Percentiles rank a stretch among this genome's conserved stretches.
These are phyloP conservation scores for Phrynocephalus guinanensis DNA, from an alignment of 2,797 vertebrate genomes.

Conservation along the genomic window DNA sequence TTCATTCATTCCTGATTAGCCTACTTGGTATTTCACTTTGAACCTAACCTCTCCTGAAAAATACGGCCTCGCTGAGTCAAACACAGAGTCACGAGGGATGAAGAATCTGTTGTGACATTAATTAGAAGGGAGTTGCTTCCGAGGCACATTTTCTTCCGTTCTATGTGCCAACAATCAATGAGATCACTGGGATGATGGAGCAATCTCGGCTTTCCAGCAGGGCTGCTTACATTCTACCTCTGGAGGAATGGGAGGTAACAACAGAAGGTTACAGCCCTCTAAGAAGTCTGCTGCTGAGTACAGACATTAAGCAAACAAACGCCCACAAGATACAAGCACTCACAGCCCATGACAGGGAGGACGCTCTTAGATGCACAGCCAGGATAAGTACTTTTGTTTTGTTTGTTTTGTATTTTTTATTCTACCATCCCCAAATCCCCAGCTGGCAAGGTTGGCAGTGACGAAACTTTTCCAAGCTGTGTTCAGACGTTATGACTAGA, in stretches of 20 bases:
- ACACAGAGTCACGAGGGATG: slow-evolving; percentile 24
- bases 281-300: neutral
- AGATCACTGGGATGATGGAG: neutral
- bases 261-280: neutral
- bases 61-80: neutral
- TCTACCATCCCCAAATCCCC: too few species aligned
- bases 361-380: neutral
- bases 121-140: slow-evolving; percentile 42
- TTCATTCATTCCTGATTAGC: slow-evolving; percentile 54
- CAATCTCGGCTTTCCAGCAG: neutral
- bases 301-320: neutral
- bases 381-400: too few species aligned
- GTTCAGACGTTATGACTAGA: too few species aligned
- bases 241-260: neutral
- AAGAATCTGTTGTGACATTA: slow-evolving; percentile 42
- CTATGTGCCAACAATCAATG: slow-evolving; percentile 24
- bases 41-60: slow-evolving; percentile 42
- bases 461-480: too few species aligned
- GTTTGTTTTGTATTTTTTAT: too few species aligned
- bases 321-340: neutral
- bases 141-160: slow-evolving; percentile 33
- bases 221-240: neutral
- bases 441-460: too few species aligned
- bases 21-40: slow-evolving; percentile 36
- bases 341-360: neutral